Conservation (phyloP, 2,888 invertebrate genomes). For the Coecobrya sp. region DNA sequence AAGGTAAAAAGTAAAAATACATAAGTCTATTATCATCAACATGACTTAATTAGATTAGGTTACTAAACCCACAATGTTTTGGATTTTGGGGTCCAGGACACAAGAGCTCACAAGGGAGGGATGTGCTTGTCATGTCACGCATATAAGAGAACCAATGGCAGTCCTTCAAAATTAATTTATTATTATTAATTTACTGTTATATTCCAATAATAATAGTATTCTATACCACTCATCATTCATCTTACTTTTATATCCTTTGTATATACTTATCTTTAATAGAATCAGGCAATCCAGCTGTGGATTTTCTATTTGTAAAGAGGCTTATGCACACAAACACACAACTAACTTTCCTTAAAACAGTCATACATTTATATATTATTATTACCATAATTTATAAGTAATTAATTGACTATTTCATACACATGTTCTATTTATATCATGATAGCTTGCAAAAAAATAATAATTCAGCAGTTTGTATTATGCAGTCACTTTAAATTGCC, state of each 20-base stretch:
- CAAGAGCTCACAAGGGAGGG: slow-evolving; percentile 18
- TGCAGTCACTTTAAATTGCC: slow-evolving; percentile 39
- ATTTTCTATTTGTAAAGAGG: no score
- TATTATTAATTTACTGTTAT: not conserved
- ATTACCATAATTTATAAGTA: not conserved
- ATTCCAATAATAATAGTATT: no score
- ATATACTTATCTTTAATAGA: not conserved
- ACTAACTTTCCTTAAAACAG: no score
- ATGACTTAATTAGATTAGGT: not conserved
- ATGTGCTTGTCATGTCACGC: slow-evolving; percentile 68
- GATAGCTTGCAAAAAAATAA: slow-evolving; percentile 43
- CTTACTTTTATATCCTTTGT: no score
- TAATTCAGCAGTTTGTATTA: slow-evolving; percentile 18
- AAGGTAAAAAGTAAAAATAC: slow-evolving; percentile 30
- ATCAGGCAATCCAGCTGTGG: not conserved
- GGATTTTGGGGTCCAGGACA: not conserved
- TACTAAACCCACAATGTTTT: not conserved
- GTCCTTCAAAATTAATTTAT: not conserved
- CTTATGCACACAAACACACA: no score
- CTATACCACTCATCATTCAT: no score
- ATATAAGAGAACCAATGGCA: slow-evolving; percentile 33
- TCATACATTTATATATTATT: not conserved
- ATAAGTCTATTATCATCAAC: slow-evolving; percentile 10
- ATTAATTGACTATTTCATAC: slow-evolving; percentile 32
- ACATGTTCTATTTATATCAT: not conserved